Percentiles rank a stretch among this genome's conserved stretches.
phyloP scores from a whole-genome alignment of 2,113 vertebrate species.

The Menidia beryllina region DNA sequence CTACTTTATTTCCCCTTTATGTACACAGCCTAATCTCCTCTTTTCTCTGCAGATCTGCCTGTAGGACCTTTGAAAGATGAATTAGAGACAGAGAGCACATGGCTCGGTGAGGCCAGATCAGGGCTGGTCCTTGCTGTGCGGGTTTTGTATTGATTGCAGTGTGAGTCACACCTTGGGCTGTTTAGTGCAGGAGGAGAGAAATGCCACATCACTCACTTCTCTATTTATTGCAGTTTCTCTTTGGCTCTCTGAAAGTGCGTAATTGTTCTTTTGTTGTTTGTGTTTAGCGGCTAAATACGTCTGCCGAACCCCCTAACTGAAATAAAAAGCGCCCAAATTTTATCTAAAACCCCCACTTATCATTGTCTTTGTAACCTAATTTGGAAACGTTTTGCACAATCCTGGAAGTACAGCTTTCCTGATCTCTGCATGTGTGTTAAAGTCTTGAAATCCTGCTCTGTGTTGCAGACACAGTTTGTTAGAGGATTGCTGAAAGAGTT shows the following conservation, averaged over 20 bases:
- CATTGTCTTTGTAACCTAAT: too few species aligned
- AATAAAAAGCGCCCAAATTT: background rate
- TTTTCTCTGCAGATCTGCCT: slow-evolving; percentile 52
- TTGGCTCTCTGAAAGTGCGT: slow-evolving; percentile 44
- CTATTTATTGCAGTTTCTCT: slow-evolving; percentile 68
- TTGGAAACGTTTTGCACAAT: too few species aligned
- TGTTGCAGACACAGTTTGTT: background rate
- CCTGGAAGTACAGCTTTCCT: too few species aligned
- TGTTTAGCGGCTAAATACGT: slow-evolving; percentile 21
- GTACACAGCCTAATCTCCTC: slow-evolving; percentile 52
- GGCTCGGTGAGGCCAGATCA: slow-evolving; percentile 68
- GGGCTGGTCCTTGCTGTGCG: slow-evolving; percentile 71
- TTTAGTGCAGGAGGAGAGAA: slow-evolving; percentile 79
- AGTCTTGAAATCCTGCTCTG: background rate
- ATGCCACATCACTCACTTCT: slow-evolving; percentile 79
- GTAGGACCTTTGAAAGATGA: slow-evolving; percentile 75
- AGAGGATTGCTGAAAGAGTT: background rate
- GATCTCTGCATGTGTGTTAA: background rate
- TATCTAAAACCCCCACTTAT: too few species aligned
- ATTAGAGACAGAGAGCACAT: slow-evolving; percentile 65
- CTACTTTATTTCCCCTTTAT: slow-evolving; percentile 40
- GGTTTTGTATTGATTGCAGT: slow-evolving; percentile 80
- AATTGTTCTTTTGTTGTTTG: slow-evolving; percentile 48
- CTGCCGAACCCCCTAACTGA: too few species aligned
- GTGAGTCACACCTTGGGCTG: slow-evolving; percentile 81